Conservation (phyloP, 1,140 invertebrate genomes). For the Pantala flavescens region DNA sequence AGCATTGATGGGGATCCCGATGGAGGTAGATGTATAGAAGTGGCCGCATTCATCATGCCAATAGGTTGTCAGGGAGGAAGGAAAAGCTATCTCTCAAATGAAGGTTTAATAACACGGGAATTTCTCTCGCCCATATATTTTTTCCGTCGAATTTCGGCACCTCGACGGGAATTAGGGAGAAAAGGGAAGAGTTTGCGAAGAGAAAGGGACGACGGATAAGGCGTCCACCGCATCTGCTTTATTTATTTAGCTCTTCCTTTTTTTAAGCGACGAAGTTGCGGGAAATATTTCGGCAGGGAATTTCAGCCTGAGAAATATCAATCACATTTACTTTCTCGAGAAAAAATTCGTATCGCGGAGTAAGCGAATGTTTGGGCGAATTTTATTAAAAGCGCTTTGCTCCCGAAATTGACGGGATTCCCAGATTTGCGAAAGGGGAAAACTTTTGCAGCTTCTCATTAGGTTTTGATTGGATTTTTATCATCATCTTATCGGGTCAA, state of each 20-base stretch:
- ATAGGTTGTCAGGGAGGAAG: not conserved
- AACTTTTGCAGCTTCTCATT: too few species aligned
- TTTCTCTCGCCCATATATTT: not conserved
- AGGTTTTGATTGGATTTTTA: too few species aligned
- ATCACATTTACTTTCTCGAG: not conserved
- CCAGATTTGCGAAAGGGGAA: too few species aligned
- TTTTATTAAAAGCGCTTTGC: too few species aligned
- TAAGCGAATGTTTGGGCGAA: too few species aligned
- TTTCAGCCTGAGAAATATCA: not conserved
- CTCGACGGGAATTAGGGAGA: not conserved
- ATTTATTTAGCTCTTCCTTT: not conserved
- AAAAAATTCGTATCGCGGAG: too few species aligned
- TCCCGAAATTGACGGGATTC: too few species aligned
- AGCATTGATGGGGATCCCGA: not conserved
- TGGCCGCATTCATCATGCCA: slow-evolving; percentile 3
- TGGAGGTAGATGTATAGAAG: not conserved
- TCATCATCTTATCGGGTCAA: too few species aligned
- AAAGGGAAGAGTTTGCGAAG: not conserved
- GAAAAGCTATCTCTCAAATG: slow-evolving; percentile 2
- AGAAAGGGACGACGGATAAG: not conserved
- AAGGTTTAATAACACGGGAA: slow-evolving; percentile 6
- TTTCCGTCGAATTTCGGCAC: not conserved
- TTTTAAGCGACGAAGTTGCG: slow-evolving; percentile 1
- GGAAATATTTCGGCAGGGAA: not conserved
- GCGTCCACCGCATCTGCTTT: not conserved